Conservation (phyloP, 2,888 invertebrate species). For the Patella ulyssiponensis region DNA sequence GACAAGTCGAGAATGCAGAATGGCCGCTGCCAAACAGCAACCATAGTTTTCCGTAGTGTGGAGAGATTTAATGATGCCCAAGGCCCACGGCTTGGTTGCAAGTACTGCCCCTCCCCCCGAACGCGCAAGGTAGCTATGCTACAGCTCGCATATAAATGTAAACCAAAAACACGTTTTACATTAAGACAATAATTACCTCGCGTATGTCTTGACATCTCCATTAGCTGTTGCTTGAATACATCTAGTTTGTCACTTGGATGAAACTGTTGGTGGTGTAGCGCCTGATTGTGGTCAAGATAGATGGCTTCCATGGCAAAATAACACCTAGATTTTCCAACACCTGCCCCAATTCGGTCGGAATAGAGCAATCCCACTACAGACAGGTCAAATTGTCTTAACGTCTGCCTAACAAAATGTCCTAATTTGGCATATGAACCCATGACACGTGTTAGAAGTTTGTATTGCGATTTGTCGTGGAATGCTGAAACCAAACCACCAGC, state of each 20-base stretch:
- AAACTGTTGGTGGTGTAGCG: slow-evolving; percentile 71
- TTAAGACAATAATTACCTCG: slow-evolving; percentile 21
- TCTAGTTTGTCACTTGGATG: slow-evolving; percentile 76
- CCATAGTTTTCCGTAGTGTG: no score
- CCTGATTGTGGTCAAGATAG: slow-evolving; percentile 71
- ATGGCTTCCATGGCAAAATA: slow-evolving; percentile 83
- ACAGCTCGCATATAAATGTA: no score
- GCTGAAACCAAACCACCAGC: slow-evolving; percentile 58
- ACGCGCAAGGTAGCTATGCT: no score
- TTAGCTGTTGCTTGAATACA: slow-evolving; percentile 70
- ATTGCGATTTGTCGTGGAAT: slow-evolving; percentile 73
- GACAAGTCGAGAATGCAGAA: no score
- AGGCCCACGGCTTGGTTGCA: no score
- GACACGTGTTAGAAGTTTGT: slow-evolving; percentile 80
- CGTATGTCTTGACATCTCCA: slow-evolving; percentile 33
- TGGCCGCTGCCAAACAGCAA: no score
- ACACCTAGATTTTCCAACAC: slow-evolving; percentile 73
- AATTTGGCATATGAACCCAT: slow-evolving; percentile 57
- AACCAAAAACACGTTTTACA: no score
- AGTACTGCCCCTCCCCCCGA: no score
- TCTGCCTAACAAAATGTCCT: slow-evolving; percentile 49
- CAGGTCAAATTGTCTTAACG: slow-evolving; percentile 58
- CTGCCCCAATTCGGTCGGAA: slow-evolving; percentile 43
- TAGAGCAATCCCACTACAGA: slow-evolving; percentile 58
- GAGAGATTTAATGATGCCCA: no score